These are phyloP conservation scores for Parazoanthus swiftii DNA, from an alignment of 92 coral and sea anemone species.

Conservation along the genomic window DNA sequence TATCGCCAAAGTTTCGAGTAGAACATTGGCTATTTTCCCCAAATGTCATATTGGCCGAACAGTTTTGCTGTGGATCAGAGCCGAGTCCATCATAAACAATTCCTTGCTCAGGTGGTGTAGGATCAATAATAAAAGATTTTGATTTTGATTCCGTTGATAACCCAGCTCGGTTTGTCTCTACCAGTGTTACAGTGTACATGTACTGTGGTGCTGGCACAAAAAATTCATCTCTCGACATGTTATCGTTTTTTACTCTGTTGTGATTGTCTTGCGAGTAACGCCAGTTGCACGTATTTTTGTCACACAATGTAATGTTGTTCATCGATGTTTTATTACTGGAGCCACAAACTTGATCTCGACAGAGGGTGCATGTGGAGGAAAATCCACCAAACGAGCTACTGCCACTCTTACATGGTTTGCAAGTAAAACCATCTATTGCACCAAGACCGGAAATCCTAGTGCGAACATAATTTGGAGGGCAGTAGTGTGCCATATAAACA, in stretches of 20 bases:
- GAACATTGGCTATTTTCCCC: slow-evolving; percentile 88
- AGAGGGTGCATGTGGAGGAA: slow-evolving; percentile 28
- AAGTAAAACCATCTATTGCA: neutral
- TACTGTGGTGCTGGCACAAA: slow-evolving; percentile 34
- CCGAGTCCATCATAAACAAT: slow-evolving; percentile 70
- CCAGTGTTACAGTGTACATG: slow-evolving; percentile 45
- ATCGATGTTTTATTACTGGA: neutral
- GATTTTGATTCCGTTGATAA: slow-evolving; percentile 66
- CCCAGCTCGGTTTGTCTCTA: slow-evolving; percentile 53
- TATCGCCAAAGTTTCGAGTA: slow-evolving; percentile 66
- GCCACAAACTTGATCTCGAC: slow-evolving; percentile 11
- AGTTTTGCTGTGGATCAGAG: slow-evolving; percentile 62
- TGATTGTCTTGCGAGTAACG: neutral
- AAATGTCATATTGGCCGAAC: slow-evolving; percentile 76
- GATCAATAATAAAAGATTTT: slow-evolving; percentile 74
- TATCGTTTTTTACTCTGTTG: neutral
- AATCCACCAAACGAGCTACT: slow-evolving; percentile 61
- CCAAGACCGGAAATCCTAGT: slow-evolving; percentile 13
- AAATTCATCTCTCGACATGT: neutral
- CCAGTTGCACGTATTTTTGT: slow-evolving; percentile 17
- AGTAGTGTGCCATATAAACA: slow-evolving; percentile 52
- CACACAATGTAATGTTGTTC: slow-evolving; percentile 35
- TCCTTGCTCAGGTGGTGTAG: slow-evolving; percentile 73
- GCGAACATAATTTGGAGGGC: slow-evolving; percentile 54
- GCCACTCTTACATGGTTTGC: slow-evolving; percentile 58